Percentiles rank a stretch among this genome's conserved stretches.
These are phyloP conservation scores for Charaxes varanes DNA, from an alignment of 1,140 invertebrate species.

Conservation along the genomic window DNA sequence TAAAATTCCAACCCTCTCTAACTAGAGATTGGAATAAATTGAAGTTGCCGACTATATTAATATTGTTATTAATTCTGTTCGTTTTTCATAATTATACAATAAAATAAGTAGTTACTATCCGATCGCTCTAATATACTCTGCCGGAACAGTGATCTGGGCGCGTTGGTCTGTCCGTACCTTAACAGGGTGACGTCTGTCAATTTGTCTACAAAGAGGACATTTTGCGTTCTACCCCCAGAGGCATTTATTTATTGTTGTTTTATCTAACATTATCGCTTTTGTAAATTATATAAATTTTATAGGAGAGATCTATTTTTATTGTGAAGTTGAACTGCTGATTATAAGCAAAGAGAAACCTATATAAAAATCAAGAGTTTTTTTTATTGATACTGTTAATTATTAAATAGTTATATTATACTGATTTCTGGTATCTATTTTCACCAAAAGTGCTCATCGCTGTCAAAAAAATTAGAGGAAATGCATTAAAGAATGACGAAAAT, in stretches of 20 bases:
- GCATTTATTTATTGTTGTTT: slow-evolving; percentile 72
- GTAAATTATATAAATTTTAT: slow-evolving; percentile 74
- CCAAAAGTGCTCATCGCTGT: slow-evolving; percentile 80
- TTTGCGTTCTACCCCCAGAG: slow-evolving; percentile 63
- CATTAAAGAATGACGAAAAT: slow-evolving; percentile 75
- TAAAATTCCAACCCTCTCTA: too few species aligned
- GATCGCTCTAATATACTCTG: too few species aligned
- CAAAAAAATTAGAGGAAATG: slow-evolving; percentile 75
- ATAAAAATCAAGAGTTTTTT: slow-evolving; percentile 56
- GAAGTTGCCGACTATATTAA: too few species aligned
- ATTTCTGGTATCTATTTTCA: slow-evolving; percentile 76
- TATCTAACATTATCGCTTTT: slow-evolving; percentile 66
- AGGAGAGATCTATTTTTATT: slow-evolving; percentile 74
- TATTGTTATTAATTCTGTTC: too few species aligned
- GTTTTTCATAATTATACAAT: too few species aligned
- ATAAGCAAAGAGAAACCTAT: slow-evolving; percentile 50
- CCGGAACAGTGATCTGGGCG: too few species aligned
- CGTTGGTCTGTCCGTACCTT: too few species aligned
- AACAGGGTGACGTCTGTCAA: slow-evolving; percentile 61
- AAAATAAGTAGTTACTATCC: too few species aligned
- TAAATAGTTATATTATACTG: slow-evolving; percentile 59
- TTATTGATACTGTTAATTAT: slow-evolving; percentile 66
- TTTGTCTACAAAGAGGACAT: slow-evolving; percentile 62
- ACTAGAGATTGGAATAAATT: too few species aligned
- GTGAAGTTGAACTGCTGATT: slow-evolving; percentile 66